Evolutionary conservation across 2,888 invertebrate genomes (phyloP).

Genomic region (Epistrophella euchroma): DNA sequence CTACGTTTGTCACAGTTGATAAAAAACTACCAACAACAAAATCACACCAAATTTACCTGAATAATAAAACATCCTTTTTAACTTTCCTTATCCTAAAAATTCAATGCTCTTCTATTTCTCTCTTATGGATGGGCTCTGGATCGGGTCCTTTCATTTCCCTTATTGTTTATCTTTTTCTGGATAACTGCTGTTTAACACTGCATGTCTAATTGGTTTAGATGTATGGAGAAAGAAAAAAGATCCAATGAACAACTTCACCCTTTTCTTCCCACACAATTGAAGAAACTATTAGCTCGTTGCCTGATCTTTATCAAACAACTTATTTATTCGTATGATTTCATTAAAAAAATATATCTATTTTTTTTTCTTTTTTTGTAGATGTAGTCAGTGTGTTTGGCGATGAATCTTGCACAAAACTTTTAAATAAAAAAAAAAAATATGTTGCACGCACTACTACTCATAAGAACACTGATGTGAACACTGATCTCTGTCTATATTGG

Average conservation of each 20-base stretch:
- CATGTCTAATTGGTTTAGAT: conserved; percentile 56
- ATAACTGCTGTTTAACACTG: conserved; percentile 51
- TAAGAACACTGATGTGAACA: conserved; percentile 78
- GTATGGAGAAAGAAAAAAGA: conserved; percentile 5
- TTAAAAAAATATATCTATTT: conserved; percentile 74
- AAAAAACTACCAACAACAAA: background rate
- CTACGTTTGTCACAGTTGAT: background rate
- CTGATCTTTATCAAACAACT: conserved; percentile 39
- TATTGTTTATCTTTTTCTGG: conserved; percentile 5
- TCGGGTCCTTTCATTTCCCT: conserved; percentile 35
- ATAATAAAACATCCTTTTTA: background rate
- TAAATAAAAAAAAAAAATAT: conserved; percentile 63
- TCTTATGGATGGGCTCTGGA: background rate
- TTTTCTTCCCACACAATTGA: conserved; percentile 22
- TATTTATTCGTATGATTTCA: conserved; percentile 41
- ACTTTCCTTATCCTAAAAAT: conserved; percentile 14
- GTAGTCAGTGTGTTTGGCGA: conserved; percentile 95
- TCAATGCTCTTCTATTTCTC: conserved; percentile 3
- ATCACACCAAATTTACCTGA: background rate
- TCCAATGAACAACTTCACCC: conserved; percentile 32
- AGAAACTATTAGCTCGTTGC: conserved; percentile 29
- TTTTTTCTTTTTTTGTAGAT: conserved; percentile 87
- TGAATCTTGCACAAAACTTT: conserved; percentile 84
- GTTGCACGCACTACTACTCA: conserved; percentile 77
- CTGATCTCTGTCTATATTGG: conserved; percentile 79